Conservation (phyloP, 2,888 invertebrate species). For the Lepidocyrtinus sp. region DNA sequence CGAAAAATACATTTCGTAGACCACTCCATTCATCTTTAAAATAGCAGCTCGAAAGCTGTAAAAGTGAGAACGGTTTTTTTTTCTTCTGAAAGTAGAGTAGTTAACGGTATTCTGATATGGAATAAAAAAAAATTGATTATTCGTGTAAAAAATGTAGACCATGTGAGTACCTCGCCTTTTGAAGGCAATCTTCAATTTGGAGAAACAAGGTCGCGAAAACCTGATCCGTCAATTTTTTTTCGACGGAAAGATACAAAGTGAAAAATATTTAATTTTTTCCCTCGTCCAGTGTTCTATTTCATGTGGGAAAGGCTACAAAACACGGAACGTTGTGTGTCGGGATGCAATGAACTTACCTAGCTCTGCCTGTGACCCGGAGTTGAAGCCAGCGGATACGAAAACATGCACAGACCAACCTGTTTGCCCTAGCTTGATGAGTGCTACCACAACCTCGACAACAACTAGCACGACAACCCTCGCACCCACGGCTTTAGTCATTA, state of each 20-base stretch:
- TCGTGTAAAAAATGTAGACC: neutral
- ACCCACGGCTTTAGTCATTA: conserved; percentile 46
- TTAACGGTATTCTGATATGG: neutral
- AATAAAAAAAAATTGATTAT: neutral
- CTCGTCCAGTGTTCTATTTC: conserved; percentile 84
- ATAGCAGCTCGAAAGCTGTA: neutral
- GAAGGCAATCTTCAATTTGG: neutral
- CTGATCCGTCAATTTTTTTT: neutral
- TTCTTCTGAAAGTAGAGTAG: neutral
- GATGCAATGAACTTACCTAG: conserved; percentile 65
- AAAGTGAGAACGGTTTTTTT: neutral
- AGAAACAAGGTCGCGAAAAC: neutral
- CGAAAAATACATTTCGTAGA: neutral
- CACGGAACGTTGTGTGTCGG: conserved; percentile 82
- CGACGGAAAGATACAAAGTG: neutral
- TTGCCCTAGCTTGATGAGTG: conserved; percentile 37
- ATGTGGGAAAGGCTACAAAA: conserved; percentile 90
- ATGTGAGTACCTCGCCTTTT: neutral
- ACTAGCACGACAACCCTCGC: conserved; percentile 52
- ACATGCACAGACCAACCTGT: conserved; percentile 59
- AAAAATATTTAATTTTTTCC: neutral
- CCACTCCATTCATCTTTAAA: neutral
- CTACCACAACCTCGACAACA: conserved; percentile 43
- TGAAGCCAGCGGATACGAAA: conserved; percentile 56
- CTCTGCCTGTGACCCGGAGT: conserved; percentile 62